Percentiles rank a stretch among this genome's conserved stretches.
Conservation (phyloP, 2,888 invertebrate genomes). For the Mythimna vitellina region DNA sequence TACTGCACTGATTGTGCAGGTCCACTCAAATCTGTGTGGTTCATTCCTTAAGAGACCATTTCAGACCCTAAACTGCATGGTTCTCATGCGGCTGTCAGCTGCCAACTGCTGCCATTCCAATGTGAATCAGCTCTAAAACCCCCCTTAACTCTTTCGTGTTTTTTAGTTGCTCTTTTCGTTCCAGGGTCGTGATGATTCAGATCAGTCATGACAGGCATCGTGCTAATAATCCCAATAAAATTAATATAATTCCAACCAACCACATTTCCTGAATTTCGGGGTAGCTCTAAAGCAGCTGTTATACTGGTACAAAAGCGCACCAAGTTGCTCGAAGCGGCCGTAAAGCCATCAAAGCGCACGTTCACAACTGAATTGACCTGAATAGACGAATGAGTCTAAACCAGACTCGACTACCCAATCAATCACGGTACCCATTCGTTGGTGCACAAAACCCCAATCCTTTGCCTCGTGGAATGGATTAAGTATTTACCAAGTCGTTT, state of each 20-base stretch:
- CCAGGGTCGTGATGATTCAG: too few relatives aligned
- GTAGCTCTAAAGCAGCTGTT: neutral
- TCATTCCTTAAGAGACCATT: too few relatives aligned
- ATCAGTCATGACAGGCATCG: too few relatives aligned
- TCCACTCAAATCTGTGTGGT: too few relatives aligned
- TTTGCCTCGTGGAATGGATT: constrained; percentile 10
- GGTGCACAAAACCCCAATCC: constrained; percentile 11
- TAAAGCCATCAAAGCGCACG: constrained; percentile 2
- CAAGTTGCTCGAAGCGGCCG: neutral
- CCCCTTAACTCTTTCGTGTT: too few relatives aligned
- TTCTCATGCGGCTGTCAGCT: too few relatives aligned
- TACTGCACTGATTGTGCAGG: too few relatives aligned
- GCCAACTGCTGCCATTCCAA: too few relatives aligned
- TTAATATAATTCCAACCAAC: neutral
- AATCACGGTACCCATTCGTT: constrained; percentile 31
- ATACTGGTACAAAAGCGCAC: constrained; percentile 2
- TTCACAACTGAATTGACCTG: constrained; percentile 30
- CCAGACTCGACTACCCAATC: constrained; percentile 20
- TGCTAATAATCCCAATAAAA: neutral
- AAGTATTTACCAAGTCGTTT: constrained; percentile 1
- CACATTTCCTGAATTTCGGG: neutral
- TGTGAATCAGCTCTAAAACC: too few relatives aligned
- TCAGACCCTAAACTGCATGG: too few relatives aligned
- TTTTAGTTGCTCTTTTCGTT: too few relatives aligned
- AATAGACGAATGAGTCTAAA: constrained; percentile 30